Evolutionary conservation across 2,113 vertebrate species (phyloP).

Genomic region (Balaenoptera acutorostrata): DNA sequence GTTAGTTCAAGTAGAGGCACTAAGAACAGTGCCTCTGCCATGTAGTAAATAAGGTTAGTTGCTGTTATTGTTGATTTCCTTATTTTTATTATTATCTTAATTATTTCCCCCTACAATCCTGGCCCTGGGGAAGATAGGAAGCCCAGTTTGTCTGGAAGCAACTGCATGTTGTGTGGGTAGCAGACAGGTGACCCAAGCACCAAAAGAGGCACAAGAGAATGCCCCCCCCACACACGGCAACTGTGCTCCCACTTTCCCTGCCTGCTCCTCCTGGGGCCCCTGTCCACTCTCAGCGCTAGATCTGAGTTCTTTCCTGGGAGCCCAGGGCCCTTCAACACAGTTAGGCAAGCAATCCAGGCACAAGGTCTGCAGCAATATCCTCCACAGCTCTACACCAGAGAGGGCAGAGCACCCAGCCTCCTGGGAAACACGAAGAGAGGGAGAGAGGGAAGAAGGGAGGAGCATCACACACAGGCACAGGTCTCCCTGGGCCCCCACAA

Average conservation of each 20-base stretch:
- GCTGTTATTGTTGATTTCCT: not conserved
- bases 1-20: not conserved
- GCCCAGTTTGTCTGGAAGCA: not conserved
- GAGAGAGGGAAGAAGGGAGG: not conserved
- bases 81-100: not conserved
- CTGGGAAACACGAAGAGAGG: not conserved
- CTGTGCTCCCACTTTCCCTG: not conserved
- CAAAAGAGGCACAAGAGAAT: not conserved
- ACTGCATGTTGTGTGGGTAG: not conserved
- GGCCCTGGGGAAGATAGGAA: not conserved
- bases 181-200: not conserved
- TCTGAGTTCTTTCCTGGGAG: not conserved
- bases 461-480: not conserved
- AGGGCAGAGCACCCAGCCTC: not conserved
- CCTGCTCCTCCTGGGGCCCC: not conserved
- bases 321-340: not conserved
- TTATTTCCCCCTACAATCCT: not conserved
- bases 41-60: not conserved
- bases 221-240: not conserved
- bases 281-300: not conserved
- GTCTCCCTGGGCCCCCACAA: not conserved
- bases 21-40: not conserved
- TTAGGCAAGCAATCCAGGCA: not conserved
- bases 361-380: not conserved
- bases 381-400: not conserved